phyloP scores from a whole-genome alignment of 2,888 invertebrate genomes.

The Parnassius mnemosyne region DNA sequence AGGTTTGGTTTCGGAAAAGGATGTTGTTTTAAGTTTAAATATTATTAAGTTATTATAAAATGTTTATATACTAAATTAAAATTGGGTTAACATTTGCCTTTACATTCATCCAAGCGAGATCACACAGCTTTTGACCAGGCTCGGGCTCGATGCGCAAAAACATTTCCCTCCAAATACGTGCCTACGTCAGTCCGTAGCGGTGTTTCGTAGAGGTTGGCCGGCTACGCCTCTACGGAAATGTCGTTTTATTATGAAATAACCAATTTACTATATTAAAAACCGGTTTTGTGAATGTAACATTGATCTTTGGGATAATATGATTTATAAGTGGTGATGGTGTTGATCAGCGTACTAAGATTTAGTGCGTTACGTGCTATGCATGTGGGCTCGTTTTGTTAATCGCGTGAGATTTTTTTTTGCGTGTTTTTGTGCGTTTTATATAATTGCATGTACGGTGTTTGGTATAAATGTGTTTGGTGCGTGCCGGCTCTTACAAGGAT shows the following conservation, averaged over 20 bases:
- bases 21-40: neutral
- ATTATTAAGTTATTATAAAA: neutral
- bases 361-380: constrained; percentile 12
- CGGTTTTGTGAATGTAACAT: constrained; percentile 11
- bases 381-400: constrained; percentile 28
- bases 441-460: constrained; percentile 27
- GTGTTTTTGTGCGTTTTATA: constrained; percentile 31
- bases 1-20: no score
- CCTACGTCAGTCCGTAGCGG: constrained; percentile 65
- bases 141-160: constrained; percentile 49
- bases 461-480: constrained; percentile 24
- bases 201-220: constrained; percentile 42
- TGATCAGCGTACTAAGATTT: neutral
- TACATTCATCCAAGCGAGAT: constrained; percentile 8
- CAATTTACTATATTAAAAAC: constrained; percentile 55
- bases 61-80: neutral
- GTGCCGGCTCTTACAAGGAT: constrained; percentile 26
- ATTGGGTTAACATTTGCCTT: constrained; percentile 8
- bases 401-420: constrained; percentile 34
- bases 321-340: constrained; percentile 11
- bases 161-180: constrained; percentile 44
- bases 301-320: constrained; percentile 27
- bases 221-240: constrained; percentile 28
- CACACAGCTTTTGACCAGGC: constrained; percentile 5
- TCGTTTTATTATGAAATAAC: constrained; percentile 41